phyloP scores from a whole-genome alignment of 2,888 invertebrate genomes.

The Yponomeuta malinellus region DNA sequence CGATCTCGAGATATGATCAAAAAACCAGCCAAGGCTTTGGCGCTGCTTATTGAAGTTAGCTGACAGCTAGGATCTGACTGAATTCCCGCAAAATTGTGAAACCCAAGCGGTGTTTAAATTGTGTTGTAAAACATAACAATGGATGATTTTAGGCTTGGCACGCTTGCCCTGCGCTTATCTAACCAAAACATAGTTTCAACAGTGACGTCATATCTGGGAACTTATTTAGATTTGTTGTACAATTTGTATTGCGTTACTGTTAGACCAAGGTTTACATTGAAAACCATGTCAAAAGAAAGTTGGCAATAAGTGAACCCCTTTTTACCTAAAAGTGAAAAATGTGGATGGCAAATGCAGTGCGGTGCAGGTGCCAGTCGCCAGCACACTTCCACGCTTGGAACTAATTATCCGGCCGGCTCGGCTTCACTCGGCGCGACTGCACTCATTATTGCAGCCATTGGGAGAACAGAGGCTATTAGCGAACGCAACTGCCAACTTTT shows the following conservation, averaged over 20 bases:
- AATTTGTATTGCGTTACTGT: too few relatives aligned
- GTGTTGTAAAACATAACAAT: neutral
- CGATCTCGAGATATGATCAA: too few relatives aligned
- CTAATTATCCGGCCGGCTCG: slow-evolving; percentile 31
- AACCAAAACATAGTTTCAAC: neutral
- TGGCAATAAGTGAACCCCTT: neutral
- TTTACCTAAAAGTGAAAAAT: slow-evolving; percentile 17
- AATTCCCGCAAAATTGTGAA: too few relatives aligned
- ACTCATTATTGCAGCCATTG: slow-evolving; percentile 31
- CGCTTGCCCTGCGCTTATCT: neutral
- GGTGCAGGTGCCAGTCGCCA: slow-evolving; percentile 23
- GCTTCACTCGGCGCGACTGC: slow-evolving; percentile 25
- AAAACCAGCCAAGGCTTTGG: too few relatives aligned
- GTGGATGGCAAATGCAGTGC: slow-evolving; percentile 20
- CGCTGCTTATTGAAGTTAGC: too few relatives aligned
- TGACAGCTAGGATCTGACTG: too few relatives aligned
- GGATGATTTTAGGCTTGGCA: neutral
- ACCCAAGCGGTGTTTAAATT: too few relatives aligned
- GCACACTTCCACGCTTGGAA: slow-evolving; percentile 30
- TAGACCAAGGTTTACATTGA: too few relatives aligned
- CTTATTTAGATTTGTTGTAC: too few relatives aligned
- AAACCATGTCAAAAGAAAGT: too few relatives aligned
- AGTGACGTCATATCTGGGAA: too few relatives aligned
- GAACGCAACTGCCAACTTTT: neutral
- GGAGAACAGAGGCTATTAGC: neutral